phyloP scores from a whole-genome alignment of 2,888 invertebrate genomes.

The Nephrotoma flavescens region DNA sequence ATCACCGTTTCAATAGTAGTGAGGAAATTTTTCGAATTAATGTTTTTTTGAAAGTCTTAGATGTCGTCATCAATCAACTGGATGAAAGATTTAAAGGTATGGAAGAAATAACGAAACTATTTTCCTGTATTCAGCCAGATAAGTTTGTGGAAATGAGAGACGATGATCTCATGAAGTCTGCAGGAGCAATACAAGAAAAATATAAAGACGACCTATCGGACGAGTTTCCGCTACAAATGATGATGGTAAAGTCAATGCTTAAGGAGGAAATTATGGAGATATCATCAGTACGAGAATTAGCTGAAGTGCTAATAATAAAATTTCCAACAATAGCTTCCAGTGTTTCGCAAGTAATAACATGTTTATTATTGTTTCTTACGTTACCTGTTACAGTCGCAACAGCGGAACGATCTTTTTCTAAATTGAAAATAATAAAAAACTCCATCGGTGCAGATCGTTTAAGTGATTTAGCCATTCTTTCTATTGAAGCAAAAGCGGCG shows the following conservation, averaged over 20 bases:
- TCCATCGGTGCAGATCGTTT: too few species aligned
- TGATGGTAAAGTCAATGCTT: neutral
- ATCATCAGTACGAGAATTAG: slow-evolving; percentile 2
- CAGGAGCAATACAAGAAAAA: slow-evolving; percentile 1
- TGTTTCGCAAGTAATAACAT: slow-evolving; percentile 6
- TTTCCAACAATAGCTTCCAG: neutral
- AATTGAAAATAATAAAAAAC: too few species aligned
- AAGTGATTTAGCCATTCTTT: neutral
- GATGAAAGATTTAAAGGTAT: neutral
- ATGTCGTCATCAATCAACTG: slow-evolving; percentile 2
- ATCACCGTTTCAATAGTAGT: too few species aligned
- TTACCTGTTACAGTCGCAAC: slow-evolving; percentile 7
- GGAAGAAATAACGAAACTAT: too few species aligned
- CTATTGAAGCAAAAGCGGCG: neutral
- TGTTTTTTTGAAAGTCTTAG: neutral
- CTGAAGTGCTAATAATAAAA: slow-evolving; percentile 5
- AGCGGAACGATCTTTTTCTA: too few species aligned
- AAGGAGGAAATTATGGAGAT: neutral
- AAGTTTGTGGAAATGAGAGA: slow-evolving; percentile 1
- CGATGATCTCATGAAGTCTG: neutral
- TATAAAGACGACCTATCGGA: neutral
- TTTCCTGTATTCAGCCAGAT: neutral
- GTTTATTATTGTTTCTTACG: slow-evolving; percentile 4
- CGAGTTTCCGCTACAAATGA: neutral
- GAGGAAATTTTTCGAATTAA: neutral